phyloP scores from a whole-genome alignment of 2,888 invertebrate species.

The Drosophila neonasuta region DNA sequence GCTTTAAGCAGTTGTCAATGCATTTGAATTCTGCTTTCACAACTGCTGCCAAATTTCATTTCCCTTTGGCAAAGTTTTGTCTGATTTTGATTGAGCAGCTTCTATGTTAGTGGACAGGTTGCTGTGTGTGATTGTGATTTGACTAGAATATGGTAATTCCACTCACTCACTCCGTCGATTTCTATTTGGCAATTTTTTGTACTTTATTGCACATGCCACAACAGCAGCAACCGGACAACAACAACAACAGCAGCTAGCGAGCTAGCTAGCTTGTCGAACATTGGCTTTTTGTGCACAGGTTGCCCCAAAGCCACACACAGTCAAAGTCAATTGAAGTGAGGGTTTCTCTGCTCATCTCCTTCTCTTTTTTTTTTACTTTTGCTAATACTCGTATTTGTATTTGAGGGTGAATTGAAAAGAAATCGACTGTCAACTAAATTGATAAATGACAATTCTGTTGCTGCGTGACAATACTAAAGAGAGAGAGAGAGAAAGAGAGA shows the following conservation, averaged over 20 bases:
- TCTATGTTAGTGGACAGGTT: slow-evolving; percentile 48
- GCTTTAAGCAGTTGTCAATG: slow-evolving; percentile 11
- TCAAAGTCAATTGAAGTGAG: slow-evolving; percentile 63
- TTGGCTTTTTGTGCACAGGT: slow-evolving; percentile 47
- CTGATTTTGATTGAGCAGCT: slow-evolving; percentile 65
- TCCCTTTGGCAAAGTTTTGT: slow-evolving; percentile 43
- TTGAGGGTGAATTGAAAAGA: slow-evolving; percentile 68
- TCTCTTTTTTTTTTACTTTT: slow-evolving; percentile 26
- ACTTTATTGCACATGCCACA: slow-evolving; percentile 69
- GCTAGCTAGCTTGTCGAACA: slow-evolving; percentile 3
- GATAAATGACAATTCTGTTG: slow-evolving; percentile 73
- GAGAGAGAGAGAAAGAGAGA: background rate
- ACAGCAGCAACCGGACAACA: slow-evolving; percentile 34
- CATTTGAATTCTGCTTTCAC: background rate
- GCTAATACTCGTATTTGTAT: background rate
- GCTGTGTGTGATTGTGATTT: slow-evolving; percentile 52
- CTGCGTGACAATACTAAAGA: slow-evolving; percentile 58
- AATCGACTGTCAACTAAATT: slow-evolving; percentile 80
- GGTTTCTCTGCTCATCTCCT: slow-evolving; percentile 1
- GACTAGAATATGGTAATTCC: slow-evolving; percentile 73
- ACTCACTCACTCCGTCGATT: slow-evolving; percentile 16
- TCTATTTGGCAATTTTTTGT: slow-evolving; percentile 46
- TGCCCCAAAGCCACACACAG: slow-evolving; percentile 29
- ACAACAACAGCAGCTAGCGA: slow-evolving; percentile 5
- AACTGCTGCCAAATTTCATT: slow-evolving; percentile 24